Evolutionary conservation across 64 coral and sea anemone species (phyloP), one percentile per base, ranked within the genome.

Genomic region (Actinia equina): DNA sequence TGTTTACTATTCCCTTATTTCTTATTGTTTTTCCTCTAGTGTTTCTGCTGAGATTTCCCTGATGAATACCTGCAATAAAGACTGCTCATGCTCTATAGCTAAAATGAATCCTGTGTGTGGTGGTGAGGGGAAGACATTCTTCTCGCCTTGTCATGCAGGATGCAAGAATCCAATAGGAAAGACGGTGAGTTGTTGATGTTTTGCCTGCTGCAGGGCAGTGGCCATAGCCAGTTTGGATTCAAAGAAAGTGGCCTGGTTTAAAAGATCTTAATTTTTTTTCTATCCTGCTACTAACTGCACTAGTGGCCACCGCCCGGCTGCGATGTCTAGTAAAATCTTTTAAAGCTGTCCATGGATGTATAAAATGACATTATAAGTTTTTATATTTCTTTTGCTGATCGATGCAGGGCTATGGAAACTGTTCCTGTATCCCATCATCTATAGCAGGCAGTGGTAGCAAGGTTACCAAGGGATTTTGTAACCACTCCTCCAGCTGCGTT

Each of bases 141-240:
- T 94, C 61, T 89, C 88, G 37, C 87, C 92, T 70, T 94, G 92
- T 69, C 84, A 89, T 44, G 92, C 92, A 5, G 92, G 92, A 12
- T 94, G 92, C 77, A 20, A 53, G 59, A 88, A 44, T 20, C 6
- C 80, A 3, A 80, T 20, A 79, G 87, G 76, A 81, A 23, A 76
- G 13, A 59, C 77, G 87, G 87, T 88, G 45, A 20, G 87, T 79
- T 44, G 79, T 10, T 1, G 41, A 17, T 8, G 3, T 12, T 0
- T 57, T 57, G 55, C 30, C 30, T 37, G 30, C 0, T 37, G 30
- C 30, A 37, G 30, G 30, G 30, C 30, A 37, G 30, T 37, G 1
- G 30, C 30, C 30, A 37, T 37, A 1, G 30, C 30, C 30, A 37
- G 30, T 37, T 37, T 37, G 30, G 30, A 37, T 37, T 37, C 30